A percentile compares a stretch with the other conserved stretches of the same genome.
Evolutionary conservation across 1,140 invertebrate genomes (phyloP).

Genomic region (Cotesia vestalis): DNA sequence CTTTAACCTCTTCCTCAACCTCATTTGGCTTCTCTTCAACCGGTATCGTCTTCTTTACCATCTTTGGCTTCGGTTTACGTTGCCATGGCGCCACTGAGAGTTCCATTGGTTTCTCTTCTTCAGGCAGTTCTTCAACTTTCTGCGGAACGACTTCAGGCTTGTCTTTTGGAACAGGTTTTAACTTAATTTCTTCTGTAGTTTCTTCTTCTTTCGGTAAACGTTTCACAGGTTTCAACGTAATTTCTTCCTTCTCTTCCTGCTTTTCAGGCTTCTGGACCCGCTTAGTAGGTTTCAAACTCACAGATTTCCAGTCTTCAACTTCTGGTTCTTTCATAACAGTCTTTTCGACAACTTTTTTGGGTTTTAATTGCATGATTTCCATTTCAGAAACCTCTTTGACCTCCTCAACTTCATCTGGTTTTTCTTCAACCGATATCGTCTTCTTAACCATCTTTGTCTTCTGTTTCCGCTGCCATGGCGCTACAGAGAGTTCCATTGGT

Average conservation of each 20-base stretch:
- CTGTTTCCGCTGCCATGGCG: conserved; percentile 62
- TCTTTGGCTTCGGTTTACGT: conserved; percentile 57
- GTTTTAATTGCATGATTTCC: conserved; percentile 51
- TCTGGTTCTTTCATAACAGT: conserved; percentile 36
- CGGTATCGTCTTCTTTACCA: conserved; percentile 15
- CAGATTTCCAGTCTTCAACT: conserved; percentile 31
- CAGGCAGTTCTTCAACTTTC: conserved; percentile 42
- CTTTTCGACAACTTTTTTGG: conserved; percentile 47
- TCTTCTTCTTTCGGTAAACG: conserved; percentile 46
- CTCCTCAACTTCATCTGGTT: conserved; percentile 61
- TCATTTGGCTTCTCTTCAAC: conserved; percentile 60
- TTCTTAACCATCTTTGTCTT: conserved; percentile 42
- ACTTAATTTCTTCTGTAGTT: conserved; percentile 42
- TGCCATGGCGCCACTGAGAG: conserved; percentile 59
- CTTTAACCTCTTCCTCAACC: conserved; percentile 58
- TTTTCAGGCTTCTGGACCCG: conserved; percentile 43
- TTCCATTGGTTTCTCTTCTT: conserved; percentile 41
- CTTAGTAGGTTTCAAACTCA: conserved; percentile 19
- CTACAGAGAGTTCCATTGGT: conserved; percentile 46
- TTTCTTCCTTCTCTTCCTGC: conserved; percentile 46
- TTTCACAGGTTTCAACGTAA: conserved; percentile 57
- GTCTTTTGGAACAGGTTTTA: conserved; percentile 43
- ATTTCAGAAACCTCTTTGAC: conserved; percentile 57
- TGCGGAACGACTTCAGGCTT: conserved; percentile 25
- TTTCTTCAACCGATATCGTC: conserved; percentile 47